Conservation (phyloP, 2,113 vertebrate genomes). For the Nyctibius bracteatus region DNA sequence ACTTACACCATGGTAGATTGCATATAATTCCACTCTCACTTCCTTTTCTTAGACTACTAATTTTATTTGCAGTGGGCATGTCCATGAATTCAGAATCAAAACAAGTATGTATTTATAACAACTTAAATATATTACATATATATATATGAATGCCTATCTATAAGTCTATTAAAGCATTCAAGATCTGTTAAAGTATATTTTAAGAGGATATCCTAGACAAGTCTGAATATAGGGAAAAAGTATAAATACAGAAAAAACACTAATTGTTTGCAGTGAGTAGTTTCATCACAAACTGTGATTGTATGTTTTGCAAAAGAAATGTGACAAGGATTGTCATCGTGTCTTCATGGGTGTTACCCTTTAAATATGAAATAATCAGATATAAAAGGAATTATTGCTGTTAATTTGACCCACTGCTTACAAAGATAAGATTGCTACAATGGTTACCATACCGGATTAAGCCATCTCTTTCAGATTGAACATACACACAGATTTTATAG, state of each 20-base stretch:
- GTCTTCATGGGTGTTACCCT: neutral
- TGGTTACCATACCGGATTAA: neutral
- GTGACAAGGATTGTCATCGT: neutral
- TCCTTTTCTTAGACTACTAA: neutral
- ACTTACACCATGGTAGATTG: neutral
- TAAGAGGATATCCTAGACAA: neutral
- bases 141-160: neutral
- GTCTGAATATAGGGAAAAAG: neutral
- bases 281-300: neutral
- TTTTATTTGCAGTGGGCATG: neutral
- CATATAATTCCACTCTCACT: neutral
- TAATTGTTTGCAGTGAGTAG: neutral
- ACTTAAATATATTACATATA: neutral
- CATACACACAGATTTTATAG: neutral
- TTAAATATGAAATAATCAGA: neutral
- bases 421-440: neutral
- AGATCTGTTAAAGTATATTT: neutral
- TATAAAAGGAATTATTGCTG: neutral
- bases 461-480: neutral
- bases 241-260: neutral
- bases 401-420: neutral
- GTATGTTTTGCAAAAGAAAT: neutral
- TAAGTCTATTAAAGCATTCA: neutral
- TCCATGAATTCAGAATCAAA: neutral
- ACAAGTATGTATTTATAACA: neutral